Evolutionary conservation across 2,113 vertebrate genomes (phyloP).

Genomic region (Halichoeres trimaculatus): DNA sequence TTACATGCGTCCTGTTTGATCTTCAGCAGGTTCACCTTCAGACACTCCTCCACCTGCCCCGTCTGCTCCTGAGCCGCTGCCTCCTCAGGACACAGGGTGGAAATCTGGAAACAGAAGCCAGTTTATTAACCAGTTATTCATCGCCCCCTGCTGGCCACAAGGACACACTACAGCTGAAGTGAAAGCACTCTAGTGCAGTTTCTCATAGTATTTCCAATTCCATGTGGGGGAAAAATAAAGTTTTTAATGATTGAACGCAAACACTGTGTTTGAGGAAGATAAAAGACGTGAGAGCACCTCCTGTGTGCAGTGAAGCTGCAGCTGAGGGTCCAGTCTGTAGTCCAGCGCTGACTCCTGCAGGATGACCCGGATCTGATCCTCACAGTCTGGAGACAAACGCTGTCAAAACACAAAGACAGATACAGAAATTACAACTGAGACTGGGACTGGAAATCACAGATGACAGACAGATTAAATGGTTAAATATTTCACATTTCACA

Average conservation of each 20-base stretch:
- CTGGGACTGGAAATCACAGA: too few species aligned
- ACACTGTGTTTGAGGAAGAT: not conserved
- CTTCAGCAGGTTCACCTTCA: conserved; percentile 96
- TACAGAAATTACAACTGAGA: too few species aligned
- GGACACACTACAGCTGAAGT: not conserved
- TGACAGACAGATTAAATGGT: too few species aligned
- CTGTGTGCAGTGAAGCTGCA: conserved; percentile 94
- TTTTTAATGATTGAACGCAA: too few species aligned
- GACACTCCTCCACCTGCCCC: conserved; percentile 97
- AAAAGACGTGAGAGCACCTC: conserved; percentile 80
- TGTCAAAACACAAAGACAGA: conserved; percentile 59
- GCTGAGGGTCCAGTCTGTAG: conserved; percentile 96
- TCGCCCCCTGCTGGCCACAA: not conserved
- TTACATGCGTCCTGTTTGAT: conserved; percentile 93
- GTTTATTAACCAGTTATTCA: rapidly evolving
- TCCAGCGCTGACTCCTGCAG: conserved; percentile 97
- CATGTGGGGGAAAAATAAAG: too few species aligned
- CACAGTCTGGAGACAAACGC: conserved; percentile 96
- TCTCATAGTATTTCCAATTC: too few species aligned
- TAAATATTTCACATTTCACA: too few species aligned
- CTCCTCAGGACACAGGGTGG: conserved; percentile 92
- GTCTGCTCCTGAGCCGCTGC: conserved; percentile 98
- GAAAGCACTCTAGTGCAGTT: too few species aligned
- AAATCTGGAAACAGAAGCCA: conserved; percentile 84
- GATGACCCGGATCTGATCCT: conserved; percentile 95